A percentile compares a stretch with the other conserved stretches of the same genome.
Evolutionary conservation across 1,140 invertebrate species (phyloP).

Genomic region (Hermatobates lingyangjiaoensis): DNA sequence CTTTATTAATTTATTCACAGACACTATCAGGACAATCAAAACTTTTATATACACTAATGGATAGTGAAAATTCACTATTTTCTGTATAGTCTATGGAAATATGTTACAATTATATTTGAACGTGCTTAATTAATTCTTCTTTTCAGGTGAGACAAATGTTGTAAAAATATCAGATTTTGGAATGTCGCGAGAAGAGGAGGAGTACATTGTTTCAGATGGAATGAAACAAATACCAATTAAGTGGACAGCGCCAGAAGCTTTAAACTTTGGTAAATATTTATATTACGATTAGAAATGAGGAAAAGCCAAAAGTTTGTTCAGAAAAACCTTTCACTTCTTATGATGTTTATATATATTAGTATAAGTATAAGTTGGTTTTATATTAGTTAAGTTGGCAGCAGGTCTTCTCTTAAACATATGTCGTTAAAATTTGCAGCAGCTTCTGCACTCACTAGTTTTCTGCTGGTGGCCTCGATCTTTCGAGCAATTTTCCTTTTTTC

Average conservation of each 20-base stretch:
- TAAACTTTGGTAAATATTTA: conserved; percentile 66
- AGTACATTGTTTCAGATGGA: conserved; percentile 90
- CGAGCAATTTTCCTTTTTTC: too few relatives aligned
- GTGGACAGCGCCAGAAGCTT: conserved; percentile 90
- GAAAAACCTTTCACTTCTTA: too few relatives aligned
- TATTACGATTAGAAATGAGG: background rate
- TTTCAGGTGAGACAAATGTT: conserved; percentile 49
- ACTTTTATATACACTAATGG: background rate
- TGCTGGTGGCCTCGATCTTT: too few relatives aligned
- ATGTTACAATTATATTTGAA: background rate
- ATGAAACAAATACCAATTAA: conserved; percentile 98
- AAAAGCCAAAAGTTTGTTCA: too few relatives aligned
- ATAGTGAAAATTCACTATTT: background rate
- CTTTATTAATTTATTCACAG: too few relatives aligned
- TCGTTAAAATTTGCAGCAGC: too few relatives aligned
- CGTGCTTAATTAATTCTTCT: background rate
- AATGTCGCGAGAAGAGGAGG: conserved; percentile 93
- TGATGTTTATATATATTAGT: too few relatives aligned
- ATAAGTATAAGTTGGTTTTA: too few relatives aligned
- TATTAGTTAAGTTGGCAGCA: too few relatives aligned
- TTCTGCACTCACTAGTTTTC: too few relatives aligned
- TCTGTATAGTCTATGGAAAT: background rate
- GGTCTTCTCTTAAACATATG: too few relatives aligned
- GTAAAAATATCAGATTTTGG: conserved; percentile 97
- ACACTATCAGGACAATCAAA: too few relatives aligned